These are phyloP conservation scores for Sericinus montela DNA, from an alignment of 2,888 invertebrate genomes.

Conservation along the genomic window DNA sequence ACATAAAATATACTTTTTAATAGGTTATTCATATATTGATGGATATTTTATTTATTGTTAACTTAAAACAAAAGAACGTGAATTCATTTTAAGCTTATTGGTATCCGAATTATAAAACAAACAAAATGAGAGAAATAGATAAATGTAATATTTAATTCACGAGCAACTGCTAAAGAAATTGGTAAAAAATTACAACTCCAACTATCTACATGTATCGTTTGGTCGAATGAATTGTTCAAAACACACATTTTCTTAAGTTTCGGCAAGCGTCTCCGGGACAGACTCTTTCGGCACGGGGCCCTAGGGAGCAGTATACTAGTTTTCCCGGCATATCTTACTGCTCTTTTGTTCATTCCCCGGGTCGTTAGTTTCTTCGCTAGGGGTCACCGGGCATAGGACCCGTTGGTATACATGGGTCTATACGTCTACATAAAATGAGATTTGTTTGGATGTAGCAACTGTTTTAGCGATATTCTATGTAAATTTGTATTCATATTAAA, in stretches of 20 bases:
- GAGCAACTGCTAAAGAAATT: no score
- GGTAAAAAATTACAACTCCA: no score
- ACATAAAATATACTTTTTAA: no score
- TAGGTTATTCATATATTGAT: no score
- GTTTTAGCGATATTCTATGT: neutral
- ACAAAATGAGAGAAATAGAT: no score
- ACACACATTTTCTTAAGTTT: conserved; percentile 44
- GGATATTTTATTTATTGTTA: no score
- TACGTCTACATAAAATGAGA: conserved; percentile 15
- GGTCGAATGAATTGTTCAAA: conserved; percentile 26
- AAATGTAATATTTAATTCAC: no score
- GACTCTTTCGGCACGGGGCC: conserved; percentile 43
- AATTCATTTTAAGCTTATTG: no score
- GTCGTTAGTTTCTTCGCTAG: conserved; percentile 77
- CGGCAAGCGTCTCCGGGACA: conserved; percentile 38
- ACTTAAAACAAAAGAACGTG: no score
- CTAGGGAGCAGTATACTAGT: conserved; percentile 71
- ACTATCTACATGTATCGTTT: no score
- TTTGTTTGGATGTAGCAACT: neutral
- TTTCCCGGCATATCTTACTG: conserved; percentile 80
- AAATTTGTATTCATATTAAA: neutral
- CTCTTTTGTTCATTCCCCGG: conserved; percentile 76
- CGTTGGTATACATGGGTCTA: conserved; percentile 24
- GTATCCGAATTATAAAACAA: no score
- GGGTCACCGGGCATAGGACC: conserved; percentile 46